Conservation (phyloP, 2,113 vertebrate genomes). For the Peromyscus maniculatus region DNA sequence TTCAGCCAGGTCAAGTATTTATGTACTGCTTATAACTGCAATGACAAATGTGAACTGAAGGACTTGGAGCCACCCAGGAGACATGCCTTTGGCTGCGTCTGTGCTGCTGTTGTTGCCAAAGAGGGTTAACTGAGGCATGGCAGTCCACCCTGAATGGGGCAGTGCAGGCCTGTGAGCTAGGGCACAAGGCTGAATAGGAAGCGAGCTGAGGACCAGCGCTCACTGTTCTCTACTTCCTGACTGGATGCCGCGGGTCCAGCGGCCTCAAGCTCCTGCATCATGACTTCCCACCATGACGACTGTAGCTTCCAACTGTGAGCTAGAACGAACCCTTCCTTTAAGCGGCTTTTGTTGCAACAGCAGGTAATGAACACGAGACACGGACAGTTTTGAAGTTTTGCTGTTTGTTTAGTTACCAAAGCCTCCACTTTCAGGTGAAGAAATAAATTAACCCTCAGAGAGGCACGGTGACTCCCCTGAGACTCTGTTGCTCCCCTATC, state of each 20-base stretch:
- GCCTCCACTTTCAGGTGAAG: not conserved
- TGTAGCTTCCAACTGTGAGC: no score
- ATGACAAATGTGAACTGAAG: not conserved
- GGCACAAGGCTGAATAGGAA: not conserved
- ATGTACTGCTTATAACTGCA: not conserved
- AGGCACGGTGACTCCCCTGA: not conserved
- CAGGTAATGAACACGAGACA: not conserved
- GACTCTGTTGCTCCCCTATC: not conserved
- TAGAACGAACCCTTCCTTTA: not conserved
- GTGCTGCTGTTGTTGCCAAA: no score
- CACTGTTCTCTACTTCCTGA: not conserved
- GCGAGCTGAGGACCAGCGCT: accelerated
- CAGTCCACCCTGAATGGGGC: no score
- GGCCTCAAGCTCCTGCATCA: not conserved
- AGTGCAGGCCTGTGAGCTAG: not conserved
- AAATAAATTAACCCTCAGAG: not conserved
- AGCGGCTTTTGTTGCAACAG: no score
- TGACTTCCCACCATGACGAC: not conserved
- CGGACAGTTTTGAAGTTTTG: not conserved
- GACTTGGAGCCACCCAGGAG: not conserved
- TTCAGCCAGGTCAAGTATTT: not conserved
- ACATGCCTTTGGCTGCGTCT: not conserved
- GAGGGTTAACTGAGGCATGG: not conserved
- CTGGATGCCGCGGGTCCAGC: not conserved
- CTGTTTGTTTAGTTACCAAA: not conserved